These are phyloP conservation scores for Theonella swinhoei DNA, from an alignment of 37 sponge, comb jelly and placozoan genomes.

Conservation along the genomic window DNA sequence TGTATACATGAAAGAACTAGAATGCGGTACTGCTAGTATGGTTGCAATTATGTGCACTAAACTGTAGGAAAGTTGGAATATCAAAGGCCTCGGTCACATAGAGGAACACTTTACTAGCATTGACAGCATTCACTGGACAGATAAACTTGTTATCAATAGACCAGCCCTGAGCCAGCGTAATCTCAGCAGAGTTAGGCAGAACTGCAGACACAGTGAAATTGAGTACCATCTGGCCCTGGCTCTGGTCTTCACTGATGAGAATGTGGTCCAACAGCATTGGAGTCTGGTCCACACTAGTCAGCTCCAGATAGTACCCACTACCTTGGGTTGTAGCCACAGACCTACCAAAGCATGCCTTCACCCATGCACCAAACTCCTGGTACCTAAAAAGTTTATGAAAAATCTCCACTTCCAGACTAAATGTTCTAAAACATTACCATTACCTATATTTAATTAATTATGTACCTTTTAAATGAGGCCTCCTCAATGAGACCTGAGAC, in stretches of 20 bases:
- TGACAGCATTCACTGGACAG: conserved; percentile 1
- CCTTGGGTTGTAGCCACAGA: neutral
- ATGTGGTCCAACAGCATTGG: conserved; percentile 9
- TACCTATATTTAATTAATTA: too few relatives aligned
- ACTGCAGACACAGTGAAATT: conserved; percentile 6
- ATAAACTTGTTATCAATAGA: conserved; percentile 43
- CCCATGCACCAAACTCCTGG: neutral
- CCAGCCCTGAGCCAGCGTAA: neutral
- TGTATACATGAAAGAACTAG: too few relatives aligned
- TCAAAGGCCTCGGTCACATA: neutral
- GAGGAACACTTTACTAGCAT: conserved; percentile 1
- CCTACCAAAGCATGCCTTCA: neutral
- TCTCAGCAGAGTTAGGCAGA: neutral
- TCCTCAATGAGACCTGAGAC: conserved; percentile 30
- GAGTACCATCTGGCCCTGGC: conserved; percentile 11
- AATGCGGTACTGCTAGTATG: too few relatives aligned
- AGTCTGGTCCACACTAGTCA: neutral
- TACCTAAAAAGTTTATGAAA: neutral
- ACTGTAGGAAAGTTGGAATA: neutral
- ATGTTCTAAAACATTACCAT: too few relatives aligned
- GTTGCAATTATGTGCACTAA: neutral
- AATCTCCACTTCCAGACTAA: too few relatives aligned
- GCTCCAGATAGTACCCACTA: neutral
- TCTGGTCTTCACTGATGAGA: conserved; percentile 31
- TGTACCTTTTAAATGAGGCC: neutral